Percentiles rank a stretch among this genome's conserved stretches.
phyloP scores from a whole-genome alignment of 2,113 vertebrate species.

The Sminthopsis crassicaudata region DNA sequence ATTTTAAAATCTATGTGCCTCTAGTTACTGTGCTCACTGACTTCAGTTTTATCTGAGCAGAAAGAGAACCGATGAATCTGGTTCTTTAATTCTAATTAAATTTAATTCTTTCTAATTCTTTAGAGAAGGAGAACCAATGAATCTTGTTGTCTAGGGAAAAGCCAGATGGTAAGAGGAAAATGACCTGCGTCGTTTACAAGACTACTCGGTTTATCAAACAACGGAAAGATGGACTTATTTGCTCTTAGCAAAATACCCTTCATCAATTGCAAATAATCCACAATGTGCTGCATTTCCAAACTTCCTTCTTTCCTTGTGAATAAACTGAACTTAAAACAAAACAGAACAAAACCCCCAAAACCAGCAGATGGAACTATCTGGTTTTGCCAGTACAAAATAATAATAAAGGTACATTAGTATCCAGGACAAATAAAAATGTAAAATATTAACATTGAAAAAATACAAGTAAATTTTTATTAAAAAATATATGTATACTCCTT shows the following conservation, averaged over 20 bases:
- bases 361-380: conserved; percentile 70
- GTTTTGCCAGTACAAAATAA: conserved; percentile 79
- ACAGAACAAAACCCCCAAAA: conserved; percentile 35
- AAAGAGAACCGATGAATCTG: not conserved
- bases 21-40: conserved; percentile 23
- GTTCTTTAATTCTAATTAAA: not conserved
- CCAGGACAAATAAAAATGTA: conserved; percentile 82
- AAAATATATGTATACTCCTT: conserved; percentile 85
- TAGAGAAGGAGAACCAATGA: not conserved
- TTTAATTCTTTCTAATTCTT: not conserved
- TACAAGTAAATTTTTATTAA: conserved; percentile 85
- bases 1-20: conserved; percentile 50
- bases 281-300: conserved; percentile 50
- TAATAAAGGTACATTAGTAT: conserved; percentile 62
- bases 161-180: conserved; percentile 42
- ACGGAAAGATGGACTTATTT: conserved; percentile 60
- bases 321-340: conserved; percentile 55
- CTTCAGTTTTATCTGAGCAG: conserved; percentile 21
- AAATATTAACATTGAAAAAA: conserved; percentile 86
- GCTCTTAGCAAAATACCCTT: conserved; percentile 75
- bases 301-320: conserved; percentile 53
- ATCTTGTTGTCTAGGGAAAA: conserved; percentile 30
- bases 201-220: conserved; percentile 46
- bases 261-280: conserved; percentile 63
- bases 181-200: not conserved